These are phyloP conservation scores for Drosophila recens DNA, from an alignment of 2,888 invertebrate species.

Conservation along the genomic window DNA sequence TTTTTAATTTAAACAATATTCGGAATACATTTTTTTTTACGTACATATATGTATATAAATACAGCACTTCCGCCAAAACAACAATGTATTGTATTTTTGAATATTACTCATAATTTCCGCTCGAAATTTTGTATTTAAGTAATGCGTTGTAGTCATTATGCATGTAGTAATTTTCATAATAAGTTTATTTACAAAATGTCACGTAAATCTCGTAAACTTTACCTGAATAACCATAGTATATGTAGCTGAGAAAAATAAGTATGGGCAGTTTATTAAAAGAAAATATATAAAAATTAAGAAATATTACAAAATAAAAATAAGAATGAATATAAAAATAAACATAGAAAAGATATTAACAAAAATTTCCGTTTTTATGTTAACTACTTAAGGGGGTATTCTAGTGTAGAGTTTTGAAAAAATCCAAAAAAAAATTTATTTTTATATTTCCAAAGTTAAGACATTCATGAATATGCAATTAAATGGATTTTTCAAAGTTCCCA, in stretches of 20 bases:
- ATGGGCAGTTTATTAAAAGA: neutral
- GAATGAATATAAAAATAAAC: no score
- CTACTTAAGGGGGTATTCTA: no score
- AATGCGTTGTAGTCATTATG: neutral
- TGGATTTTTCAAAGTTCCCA: no score
- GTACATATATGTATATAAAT: neutral
- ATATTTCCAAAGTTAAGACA: no score
- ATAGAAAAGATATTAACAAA: no score
- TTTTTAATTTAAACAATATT: neutral
- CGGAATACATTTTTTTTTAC: neutral
- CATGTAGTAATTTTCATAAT: slow-evolving; percentile 1
- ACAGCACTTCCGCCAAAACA: neutral
- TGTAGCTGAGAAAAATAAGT: neutral
- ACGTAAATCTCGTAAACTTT: slow-evolving; percentile 6
- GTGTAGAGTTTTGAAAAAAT: no score
- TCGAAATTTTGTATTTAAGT: neutral
- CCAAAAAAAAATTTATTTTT: no score
- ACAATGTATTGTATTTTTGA: slow-evolving; percentile 11
- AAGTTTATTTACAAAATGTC: slow-evolving; percentile 7
- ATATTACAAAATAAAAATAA: no score
- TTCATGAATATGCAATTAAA: no score
- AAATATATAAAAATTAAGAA: neutral
- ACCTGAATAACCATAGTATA: neutral
- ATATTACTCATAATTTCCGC: slow-evolving; percentile 17
- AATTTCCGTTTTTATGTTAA: no score